A percentile compares a stretch with the other conserved stretches of the same genome.
phyloP scores from a whole-genome alignment of 2,113 vertebrate species.

The Jaculus jaculus region DNA sequence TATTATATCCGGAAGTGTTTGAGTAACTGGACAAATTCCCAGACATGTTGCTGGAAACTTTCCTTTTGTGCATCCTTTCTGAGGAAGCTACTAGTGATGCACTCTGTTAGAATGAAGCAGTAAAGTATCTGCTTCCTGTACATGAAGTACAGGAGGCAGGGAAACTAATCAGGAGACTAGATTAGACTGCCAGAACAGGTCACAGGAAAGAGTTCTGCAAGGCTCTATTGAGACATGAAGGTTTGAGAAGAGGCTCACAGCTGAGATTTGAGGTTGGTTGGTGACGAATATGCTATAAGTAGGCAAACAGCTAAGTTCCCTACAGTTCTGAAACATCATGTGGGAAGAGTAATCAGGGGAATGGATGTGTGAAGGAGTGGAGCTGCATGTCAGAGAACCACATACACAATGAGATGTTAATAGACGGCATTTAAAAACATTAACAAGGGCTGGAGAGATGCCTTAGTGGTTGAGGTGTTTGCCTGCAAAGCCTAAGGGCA shows the following conservation, averaged over 20 bases:
- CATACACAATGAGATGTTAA: neutral
- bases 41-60: neutral
- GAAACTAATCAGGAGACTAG: too few species aligned
- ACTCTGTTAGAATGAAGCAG: neutral
- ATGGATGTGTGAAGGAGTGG: neutral
- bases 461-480: too few species aligned
- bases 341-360: neutral
- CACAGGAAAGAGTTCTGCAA: neutral
- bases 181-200: neutral
- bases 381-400: neutral
- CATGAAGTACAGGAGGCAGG: neutral
- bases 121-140: neutral
- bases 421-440: neutral
- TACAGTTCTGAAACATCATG: rapidly evolving
- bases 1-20: neutral
- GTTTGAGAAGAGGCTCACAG: neutral
- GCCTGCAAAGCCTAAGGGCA: too few species aligned
- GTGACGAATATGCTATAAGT: neutral
- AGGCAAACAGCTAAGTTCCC: neutral
- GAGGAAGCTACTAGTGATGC: neutral
- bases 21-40: neutral
- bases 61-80: neutral
- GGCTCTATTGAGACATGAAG: neutral
- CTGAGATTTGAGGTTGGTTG: neutral
- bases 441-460: too few species aligned